These are phyloP conservation scores for Zalophus californianus DNA, from an alignment of 2,797 vertebrate genomes.

Conservation along the genomic window DNA sequence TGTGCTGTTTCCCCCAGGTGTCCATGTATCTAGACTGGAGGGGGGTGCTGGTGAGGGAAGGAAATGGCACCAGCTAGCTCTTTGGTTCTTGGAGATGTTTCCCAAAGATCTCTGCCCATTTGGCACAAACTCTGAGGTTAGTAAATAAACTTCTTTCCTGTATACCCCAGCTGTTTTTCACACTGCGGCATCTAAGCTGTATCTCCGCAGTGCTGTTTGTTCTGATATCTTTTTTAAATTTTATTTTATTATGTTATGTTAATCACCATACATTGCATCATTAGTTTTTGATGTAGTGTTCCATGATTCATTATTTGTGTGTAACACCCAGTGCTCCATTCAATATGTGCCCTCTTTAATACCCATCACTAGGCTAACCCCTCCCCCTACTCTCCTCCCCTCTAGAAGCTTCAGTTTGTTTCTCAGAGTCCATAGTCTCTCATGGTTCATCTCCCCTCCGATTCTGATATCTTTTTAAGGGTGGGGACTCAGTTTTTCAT, in stretches of 20 bases:
- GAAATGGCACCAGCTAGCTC: background rate
- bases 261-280: no score
- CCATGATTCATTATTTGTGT: no score
- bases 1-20: background rate
- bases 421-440: no score
- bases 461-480: background rate
- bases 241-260: no score
- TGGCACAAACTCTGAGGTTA: background rate
- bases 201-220: background rate
- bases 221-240: background rate
- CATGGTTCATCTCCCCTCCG: no score
- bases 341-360: no score
- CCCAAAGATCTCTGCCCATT: background rate
- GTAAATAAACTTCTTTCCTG: background rate
- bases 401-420: no score
- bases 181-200: background rate
- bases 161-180: background rate
- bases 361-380: no score
- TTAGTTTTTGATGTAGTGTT: no score
- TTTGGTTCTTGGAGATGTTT: background rate
- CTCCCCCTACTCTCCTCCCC: no score
- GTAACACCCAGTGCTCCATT: no score
- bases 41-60: background rate
- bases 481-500: background rate
- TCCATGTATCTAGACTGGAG: background rate